Conservation (phyloP, 1,140 invertebrate species). For the Procambarus clarkii region DNA sequence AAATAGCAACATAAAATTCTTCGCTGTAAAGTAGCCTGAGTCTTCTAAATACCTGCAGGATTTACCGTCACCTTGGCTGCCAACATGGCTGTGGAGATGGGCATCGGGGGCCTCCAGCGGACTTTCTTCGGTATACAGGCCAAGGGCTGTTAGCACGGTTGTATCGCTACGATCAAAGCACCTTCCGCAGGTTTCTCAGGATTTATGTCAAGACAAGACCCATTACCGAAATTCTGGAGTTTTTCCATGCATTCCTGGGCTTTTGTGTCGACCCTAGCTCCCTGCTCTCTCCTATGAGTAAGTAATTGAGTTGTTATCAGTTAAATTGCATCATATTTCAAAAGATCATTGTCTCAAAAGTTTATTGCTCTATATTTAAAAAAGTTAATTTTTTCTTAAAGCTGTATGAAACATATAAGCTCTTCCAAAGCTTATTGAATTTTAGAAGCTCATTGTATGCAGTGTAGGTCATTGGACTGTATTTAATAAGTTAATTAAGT, state of each 20-base stretch:
- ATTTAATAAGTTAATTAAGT: too few species aligned
- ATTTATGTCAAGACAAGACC: conserved; percentile 86
- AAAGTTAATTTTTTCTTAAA: too few species aligned
- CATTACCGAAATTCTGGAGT: conserved; percentile 90
- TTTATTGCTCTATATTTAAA: too few species aligned
- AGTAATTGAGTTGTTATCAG: neutral
- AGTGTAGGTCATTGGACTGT: too few species aligned
- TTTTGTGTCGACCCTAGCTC: conserved; percentile 94
- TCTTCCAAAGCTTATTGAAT: too few species aligned
- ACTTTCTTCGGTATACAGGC: conserved; percentile 91
- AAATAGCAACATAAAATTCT: too few species aligned
- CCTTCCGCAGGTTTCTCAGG: conserved; percentile 84
- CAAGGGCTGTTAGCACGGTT: conserved; percentile 88
- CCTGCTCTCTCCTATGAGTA: conserved; percentile 75
- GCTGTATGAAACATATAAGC: too few species aligned
- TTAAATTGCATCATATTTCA: too few species aligned
- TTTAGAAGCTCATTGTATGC: too few species aligned
- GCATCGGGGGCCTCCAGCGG: conserved; percentile 89
- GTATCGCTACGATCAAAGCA: conserved; percentile 73
- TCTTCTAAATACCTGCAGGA: conserved; percentile 77
- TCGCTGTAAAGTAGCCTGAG: too few species aligned
- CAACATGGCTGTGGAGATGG: conserved; percentile 91
- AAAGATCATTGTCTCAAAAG: too few species aligned
- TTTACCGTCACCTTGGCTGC: conserved; percentile 94
- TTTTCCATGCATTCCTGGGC: conserved; percentile 95